Evolutionary conservation across 2,888 invertebrate genomes (phyloP), one percentile per base, ranked within the genome.

Genomic region (Macrosiphum euphorbiae): DNA sequence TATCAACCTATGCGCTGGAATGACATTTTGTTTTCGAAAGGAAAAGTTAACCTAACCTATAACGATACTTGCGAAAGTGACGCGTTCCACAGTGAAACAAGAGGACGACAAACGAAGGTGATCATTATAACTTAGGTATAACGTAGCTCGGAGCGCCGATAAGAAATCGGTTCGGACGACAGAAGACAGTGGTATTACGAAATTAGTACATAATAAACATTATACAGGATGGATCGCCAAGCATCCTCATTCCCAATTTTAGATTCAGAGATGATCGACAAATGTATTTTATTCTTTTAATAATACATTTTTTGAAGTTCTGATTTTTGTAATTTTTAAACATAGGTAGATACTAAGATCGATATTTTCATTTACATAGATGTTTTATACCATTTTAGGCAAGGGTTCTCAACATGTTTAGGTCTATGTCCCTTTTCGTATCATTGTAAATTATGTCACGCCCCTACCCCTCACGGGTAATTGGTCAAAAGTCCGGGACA

Each of bases 11-110:
- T 20, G 78, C 78, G 35, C 35, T 35, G 86, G 24, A 50, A 87
- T 92, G 86, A 61, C 61, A n/a, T 92, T 86, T 92, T 26, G 47
- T 92, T 91, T 91, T 61, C 58, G 41, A 41, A 41, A 78, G 35
- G 35, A 78, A 78, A 85, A 85, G 26, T 85, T 85, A 85, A 55
- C 20, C 55, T 20, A 55, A 55, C 55, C 41, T n/a, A 61, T n/a
- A 61, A 78, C 90, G 90, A 47, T 52, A 11, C 16, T 4, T 55
- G 91, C 61, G 86, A 91, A 91, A 91, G 91, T 61, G 58, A 47
- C 44, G 84, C n/a, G 58, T 41, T 24, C 86, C 58, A 58, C 58
- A 58, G 24, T 91, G 7, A 16, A 47, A 58, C 52, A 89, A 91
- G 55, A 85, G 20, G 44, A 91, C 50, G 24, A 52, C 8, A 0